These are phyloP conservation scores for Myotis findleyi DNA, from an alignment of 2,797 vertebrate genomes.

Conservation along the genomic window DNA sequence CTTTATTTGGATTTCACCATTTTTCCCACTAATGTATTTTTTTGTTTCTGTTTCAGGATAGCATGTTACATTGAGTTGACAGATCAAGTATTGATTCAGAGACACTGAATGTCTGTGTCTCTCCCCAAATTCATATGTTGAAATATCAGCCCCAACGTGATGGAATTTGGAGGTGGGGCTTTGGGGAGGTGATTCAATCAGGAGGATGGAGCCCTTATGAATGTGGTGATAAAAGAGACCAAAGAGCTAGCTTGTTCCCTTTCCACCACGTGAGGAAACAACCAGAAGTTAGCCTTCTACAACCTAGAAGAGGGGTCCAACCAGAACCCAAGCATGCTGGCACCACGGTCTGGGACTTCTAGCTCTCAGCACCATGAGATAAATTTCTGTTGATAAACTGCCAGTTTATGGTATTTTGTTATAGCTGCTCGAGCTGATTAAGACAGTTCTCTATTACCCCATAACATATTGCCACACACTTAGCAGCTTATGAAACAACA, in stretches of 20 bases:
- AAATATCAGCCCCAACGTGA: background rate
- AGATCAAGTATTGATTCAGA: background rate
- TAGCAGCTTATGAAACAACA: background rate
- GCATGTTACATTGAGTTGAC: background rate
- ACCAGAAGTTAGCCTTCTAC: background rate
- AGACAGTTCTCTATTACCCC: background rate
- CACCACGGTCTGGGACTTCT: background rate
- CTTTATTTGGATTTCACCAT: slow-evolving; percentile 4
- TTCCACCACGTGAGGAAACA: background rate
- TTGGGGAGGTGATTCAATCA: background rate
- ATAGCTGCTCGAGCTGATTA: background rate
- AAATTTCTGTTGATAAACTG: background rate
- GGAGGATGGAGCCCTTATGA: background rate
- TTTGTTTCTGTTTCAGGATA: background rate
- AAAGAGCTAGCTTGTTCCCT: background rate
- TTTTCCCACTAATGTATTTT: background rate
- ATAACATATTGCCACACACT: background rate
- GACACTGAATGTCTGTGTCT: background rate
- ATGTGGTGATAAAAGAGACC: background rate
- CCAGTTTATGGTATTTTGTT: background rate
- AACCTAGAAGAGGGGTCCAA: background rate
- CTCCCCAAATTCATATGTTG: background rate
- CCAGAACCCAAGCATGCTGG: background rate
- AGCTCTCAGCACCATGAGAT: background rate
- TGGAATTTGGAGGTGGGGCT: background rate